Conservation (phyloP, 2,113 vertebrate species). For the Bubalus kerabau region DNA sequence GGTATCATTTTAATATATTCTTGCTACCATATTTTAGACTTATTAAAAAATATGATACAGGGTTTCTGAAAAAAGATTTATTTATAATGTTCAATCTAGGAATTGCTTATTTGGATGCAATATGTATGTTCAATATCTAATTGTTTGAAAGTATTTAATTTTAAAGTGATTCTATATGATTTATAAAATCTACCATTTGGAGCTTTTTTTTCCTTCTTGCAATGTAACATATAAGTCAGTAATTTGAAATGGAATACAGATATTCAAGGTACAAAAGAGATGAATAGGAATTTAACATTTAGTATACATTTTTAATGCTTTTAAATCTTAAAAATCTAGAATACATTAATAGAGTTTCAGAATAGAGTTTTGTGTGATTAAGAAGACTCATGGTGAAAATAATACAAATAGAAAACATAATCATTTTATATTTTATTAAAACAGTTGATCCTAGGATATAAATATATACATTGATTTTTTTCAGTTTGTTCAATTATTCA, state of each 20-base stretch:
- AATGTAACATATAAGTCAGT: not conserved
- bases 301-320: not conserved
- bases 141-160: constrained; percentile 8
- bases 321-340: not conserved
- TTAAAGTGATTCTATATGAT: not conserved
- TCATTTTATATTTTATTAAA: constrained; percentile 4
- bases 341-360: not conserved
- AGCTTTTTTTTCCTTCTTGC: not conserved
- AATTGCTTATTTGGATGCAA: not conserved
- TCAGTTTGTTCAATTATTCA: not conserved
- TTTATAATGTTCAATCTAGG: not conserved
- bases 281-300: not conserved
- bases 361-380: not conserved
- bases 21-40: not conserved
- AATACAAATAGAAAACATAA: not conserved
- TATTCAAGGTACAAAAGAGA: not conserved
- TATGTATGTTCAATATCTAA: not conserved
- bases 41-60: not conserved
- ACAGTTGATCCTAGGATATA: not conserved
- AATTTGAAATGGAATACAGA: not conserved
- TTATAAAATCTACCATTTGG: not conserved
- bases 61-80: not conserved
- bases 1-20: not conserved
- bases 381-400: not conserved
- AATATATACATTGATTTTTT: not conserved